Percentiles rank a stretch among this genome's conserved stretches.
Evolutionary conservation across 1,140 invertebrate species (phyloP).

Genomic region (Trinorchestia longiramus): DNA sequence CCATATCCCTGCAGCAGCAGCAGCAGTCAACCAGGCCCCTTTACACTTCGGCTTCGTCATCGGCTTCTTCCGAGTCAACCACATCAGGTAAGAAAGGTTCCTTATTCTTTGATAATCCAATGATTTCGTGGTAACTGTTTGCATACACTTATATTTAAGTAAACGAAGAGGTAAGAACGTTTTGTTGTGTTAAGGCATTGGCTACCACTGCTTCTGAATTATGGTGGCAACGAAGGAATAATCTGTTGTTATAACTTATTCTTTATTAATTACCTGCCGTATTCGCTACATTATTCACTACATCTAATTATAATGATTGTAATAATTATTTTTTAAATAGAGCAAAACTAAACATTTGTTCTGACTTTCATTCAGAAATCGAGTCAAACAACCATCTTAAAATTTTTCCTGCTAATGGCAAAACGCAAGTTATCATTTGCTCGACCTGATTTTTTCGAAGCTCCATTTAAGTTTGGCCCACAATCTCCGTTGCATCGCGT

Average conservation of each 20-base stretch:
- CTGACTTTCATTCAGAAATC: neutral
- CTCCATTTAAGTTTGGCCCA: neutral
- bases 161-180: neutral
- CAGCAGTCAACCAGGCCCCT: slow-evolving; percentile 57
- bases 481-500: neutral
- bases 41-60: slow-evolving; percentile 62
- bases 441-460: neutral
- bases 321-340: neutral
- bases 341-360: neutral
- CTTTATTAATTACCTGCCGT: neutral
- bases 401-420: neutral
- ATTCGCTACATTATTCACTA: neutral
- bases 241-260: neutral
- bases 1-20: slow-evolving; percentile 65
- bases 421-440: neutral
- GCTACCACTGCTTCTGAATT: neutral
- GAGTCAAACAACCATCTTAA: neutral
- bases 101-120: neutral
- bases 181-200: neutral
- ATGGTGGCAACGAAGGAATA: neutral
- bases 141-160: no score
- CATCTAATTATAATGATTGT: no score
- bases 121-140: neutral
- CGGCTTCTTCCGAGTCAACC: slow-evolving; percentile 62
- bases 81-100: slow-evolving; percentile 59